Base-by-base conservation (phyloP, 2,888 invertebrate species). In the Tiliacea citrago region DNA sequence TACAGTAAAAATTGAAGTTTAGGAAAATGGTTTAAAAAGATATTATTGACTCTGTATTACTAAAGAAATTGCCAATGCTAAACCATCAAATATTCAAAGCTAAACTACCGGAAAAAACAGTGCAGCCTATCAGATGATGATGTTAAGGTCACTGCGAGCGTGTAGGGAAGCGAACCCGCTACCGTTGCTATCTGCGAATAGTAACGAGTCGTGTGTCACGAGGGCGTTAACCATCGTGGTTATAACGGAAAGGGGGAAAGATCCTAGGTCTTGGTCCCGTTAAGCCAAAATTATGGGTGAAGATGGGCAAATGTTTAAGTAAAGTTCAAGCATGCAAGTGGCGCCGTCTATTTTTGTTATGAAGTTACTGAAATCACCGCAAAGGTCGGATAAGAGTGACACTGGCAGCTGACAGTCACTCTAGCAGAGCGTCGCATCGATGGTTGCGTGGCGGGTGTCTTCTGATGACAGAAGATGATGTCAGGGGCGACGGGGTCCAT, bases 161-260 rank as follows among this genome's bases (percentile, higher is more conserved):
- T 88, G 87, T 81, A 78, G 89, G 82, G 87, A 84, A 82, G 67
- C 84, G 77, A 88, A 87, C 83, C 87, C 77, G 84, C 86, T 84
- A 85, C 83, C 79, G 79, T 80, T 77, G 85, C 82, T 88, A 89
- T 89, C 89, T 80, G 69, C 73, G 86, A 84, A 88, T 88, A 81
- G 81, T 84, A 88, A 89, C 85, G 80, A 87, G 85, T 83, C 81
- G 80, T 83, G 88, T 86, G 88, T 87, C 88, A 88, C 88, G 88
- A 83, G 82, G 81, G 80, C 86, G 83, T 86, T 83, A 86, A 77
- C 81, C 83, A 82, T 85, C 83, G 85, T 75, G 61, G 69, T 68
- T 76, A 67, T 88, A 87, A 87, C 88, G 87, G 88, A 74, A 82
- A 76, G 49, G 66, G n/a, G 47, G 60, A 53, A 39, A 55, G 66